Conservation (phyloP, 2,797 vertebrate genomes). For the Intellagama lesueurii region DNA sequence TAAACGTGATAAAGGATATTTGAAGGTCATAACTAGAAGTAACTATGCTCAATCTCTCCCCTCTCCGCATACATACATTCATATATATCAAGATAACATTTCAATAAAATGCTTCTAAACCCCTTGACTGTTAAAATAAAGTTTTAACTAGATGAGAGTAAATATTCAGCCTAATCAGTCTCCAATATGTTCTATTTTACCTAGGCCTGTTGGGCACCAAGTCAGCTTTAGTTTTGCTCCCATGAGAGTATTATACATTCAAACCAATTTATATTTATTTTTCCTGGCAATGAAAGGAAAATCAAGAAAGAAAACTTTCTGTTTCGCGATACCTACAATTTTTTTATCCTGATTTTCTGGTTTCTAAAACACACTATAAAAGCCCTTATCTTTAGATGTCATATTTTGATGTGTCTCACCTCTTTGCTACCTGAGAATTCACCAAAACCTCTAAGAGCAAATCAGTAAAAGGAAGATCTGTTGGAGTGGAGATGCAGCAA, state of each 20-base stretch:
- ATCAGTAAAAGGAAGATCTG: constrained; percentile 31
- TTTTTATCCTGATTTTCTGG: constrained; percentile 45
- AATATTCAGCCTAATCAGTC: neutral
- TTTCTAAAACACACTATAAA: constrained; percentile 10
- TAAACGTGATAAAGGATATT: constrained; percentile 51
- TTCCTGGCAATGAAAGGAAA: neutral
- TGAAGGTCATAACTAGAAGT: constrained; percentile 45
- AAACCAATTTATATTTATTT: constrained; percentile 9
- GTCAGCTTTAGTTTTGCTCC: constrained; percentile 1
- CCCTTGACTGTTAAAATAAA: neutral
- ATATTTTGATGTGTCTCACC: neutral
- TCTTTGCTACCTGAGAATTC: constrained; percentile 21
- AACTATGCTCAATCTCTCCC: neutral
- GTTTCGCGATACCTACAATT: constrained; percentile 32
- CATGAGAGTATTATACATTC: neutral
- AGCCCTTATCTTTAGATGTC: constrained; percentile 26
- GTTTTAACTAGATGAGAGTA: constrained; percentile 10
- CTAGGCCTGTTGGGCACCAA: neutral
- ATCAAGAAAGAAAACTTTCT: constrained; percentile 22
- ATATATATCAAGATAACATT: neutral
- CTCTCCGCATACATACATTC: rapidly evolving
- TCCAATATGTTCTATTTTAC: neutral
- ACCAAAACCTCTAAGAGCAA: neutral
- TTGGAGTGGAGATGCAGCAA: too few relatives aligned
- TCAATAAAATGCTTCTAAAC: neutral